Conservation (phyloP, 2,113 vertebrate species). For the Tinamus guttatus region DNA sequence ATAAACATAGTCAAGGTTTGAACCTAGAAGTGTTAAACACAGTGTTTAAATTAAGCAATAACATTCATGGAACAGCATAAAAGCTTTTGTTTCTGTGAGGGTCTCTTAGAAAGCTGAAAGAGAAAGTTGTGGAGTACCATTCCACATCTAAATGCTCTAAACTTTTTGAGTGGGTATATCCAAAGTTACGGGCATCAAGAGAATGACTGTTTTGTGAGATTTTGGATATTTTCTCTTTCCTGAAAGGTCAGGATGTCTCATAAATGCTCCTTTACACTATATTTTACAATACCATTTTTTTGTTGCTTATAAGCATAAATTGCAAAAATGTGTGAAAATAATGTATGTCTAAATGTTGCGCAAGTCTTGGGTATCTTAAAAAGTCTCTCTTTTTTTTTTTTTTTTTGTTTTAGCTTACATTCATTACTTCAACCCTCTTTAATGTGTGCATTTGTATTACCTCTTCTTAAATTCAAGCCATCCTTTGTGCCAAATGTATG, state of each 20-base stretch:
- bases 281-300: not conserved
- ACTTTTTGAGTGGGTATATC: not conserved
- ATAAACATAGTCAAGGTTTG: not conserved
- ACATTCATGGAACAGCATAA: not conserved
- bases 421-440: not conserved
- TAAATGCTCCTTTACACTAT: not conserved
- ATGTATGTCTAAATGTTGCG: not conserved
- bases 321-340: not conserved
- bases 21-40: not conserved
- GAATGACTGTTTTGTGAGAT: not conserved
- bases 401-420: not conserved
- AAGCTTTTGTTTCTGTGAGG: not conserved
- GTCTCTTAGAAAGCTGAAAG: not conserved
- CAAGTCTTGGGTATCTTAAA: not conserved
- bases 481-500: not conserved
- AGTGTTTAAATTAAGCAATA: not conserved
- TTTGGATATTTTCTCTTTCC: not conserved
- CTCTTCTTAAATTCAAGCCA: not conserved
- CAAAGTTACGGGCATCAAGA: not conserved
- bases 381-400: not conserved
- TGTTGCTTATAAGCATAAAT: not conserved
- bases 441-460: not conserved
- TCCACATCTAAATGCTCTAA: not conserved
- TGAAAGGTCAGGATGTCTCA: not conserved
- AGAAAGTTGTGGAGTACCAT: not conserved